Evolutionary conservation across 2,113 vertebrate genomes (phyloP).

Genomic region (Coreoperca whiteheadi): DNA sequence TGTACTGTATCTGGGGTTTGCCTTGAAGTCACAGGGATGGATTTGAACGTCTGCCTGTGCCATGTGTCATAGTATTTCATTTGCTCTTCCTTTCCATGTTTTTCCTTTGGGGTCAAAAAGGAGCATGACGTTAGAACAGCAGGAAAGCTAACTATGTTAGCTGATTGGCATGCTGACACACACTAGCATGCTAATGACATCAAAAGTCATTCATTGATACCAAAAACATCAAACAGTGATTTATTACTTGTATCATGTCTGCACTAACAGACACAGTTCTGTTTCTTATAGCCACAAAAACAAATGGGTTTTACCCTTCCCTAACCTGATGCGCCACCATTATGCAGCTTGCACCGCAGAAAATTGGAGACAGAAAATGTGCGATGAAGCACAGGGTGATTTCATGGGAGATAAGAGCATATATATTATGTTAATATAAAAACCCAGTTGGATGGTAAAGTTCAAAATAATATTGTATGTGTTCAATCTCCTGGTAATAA

Average conservation of each 20-base stretch:
- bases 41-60: constrained; percentile 19
- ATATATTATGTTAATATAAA: constrained; percentile 45
- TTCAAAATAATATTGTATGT: constrained; percentile 63
- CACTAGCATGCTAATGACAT: background rate
- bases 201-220: background rate
- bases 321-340: constrained; percentile 7
- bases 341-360: constrained; percentile 6
- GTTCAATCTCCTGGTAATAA: constrained; percentile 42
- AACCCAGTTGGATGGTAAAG: constrained; percentile 33
- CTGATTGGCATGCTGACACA: constrained; percentile 2
- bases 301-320: constrained; percentile 12
- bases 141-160: background rate
- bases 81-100: background rate
- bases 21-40: constrained; percentile 17
- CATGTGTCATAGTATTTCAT: background rate
- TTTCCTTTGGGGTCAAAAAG: background rate
- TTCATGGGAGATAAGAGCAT: constrained; percentile 33
- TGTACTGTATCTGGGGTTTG: background rate
- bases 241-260: background rate
- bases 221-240: background rate
- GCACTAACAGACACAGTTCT: background rate
- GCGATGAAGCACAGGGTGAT: constrained; percentile 30
- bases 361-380: constrained; percentile 10
- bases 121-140: background rate
- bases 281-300: background rate